Evolutionary conservation across 2,113 vertebrate species (phyloP), one percentile per base, ranked within the genome.

Genomic region (Fulica atra): DNA sequence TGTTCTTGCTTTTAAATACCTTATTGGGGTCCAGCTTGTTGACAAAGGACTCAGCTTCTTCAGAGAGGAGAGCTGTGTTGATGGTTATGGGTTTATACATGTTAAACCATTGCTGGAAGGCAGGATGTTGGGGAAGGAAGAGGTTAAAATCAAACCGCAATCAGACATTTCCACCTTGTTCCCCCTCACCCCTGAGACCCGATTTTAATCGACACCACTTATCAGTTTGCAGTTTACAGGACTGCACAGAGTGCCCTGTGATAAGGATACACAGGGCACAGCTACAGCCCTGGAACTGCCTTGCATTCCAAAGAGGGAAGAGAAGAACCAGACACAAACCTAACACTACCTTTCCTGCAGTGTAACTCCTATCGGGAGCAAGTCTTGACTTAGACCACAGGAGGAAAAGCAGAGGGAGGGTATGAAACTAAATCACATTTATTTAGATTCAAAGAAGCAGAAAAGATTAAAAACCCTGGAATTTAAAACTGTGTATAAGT

Each of bases 1-100:
- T 99, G 91, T 97, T 98, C 98, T 99, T 99, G 94, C 98, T 98
- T 96, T 97, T 98, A 95, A 99, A 99, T 4, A 99, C 98, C 94
- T 97, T 99, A 89, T 94, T 98, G 21, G 99, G 99, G 96, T 99
- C 99, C 98, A 99, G 97, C 90, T 99, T 99, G 97, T 99, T 99
- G 82, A 99, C 95, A 79, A 98, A 98, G 26, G 87, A 95, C 60
- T 99, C 99, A 1, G 98, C 96, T 35, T 98, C 96, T 95, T 99
- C 99, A 2, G 95, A 90, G 65, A 98, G 97, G n/a, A 97, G 93
- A 50, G 98, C 90, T 31, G 97, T 94, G 94, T 97, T 98, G 96
- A 98, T 98, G 25, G 98, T 99, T 97, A 99, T 98, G 35, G 99
- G 99, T 82, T 99, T 99, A 95, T 99, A 99, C 97, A 99, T 98